Evolutionary conservation across 2,888 invertebrate species (phyloP).

Genomic region (Rutpela maculata): DNA sequence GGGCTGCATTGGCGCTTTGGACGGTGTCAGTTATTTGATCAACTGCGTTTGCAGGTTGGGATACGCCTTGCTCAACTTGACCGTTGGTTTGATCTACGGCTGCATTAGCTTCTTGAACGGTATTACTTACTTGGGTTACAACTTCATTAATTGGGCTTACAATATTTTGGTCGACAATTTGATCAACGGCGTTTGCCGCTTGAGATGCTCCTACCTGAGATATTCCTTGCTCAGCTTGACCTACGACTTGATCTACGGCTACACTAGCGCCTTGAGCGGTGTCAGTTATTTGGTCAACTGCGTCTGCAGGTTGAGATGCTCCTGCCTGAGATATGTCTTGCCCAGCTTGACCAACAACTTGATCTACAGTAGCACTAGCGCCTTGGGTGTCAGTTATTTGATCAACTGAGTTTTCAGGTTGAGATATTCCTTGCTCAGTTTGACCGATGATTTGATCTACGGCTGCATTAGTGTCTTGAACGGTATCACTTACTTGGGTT

Average conservation of each 20-base stretch:
- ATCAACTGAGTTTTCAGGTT: not conserved
- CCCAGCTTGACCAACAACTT: not conserved
- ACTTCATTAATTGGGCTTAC: not conserved
- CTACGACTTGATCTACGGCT: not conserved
- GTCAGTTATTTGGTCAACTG: not conserved
- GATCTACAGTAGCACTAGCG: not conserved
- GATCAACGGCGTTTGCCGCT: not conserved
- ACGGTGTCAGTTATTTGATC: not conserved
- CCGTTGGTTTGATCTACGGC: not conserved
- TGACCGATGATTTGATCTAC: not conserved
- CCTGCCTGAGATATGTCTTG: not conserved
- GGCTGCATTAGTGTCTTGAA: too few relatives aligned
- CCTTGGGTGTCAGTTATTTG: not conserved
- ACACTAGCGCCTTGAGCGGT: too few relatives aligned
- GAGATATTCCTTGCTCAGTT: too few relatives aligned
- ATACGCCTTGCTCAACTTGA: not conserved
- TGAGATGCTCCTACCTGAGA: not conserved
- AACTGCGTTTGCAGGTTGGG: not conserved
- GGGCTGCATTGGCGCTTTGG: too few relatives aligned
- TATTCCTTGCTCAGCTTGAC: not conserved
- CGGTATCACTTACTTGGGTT: too few relatives aligned
- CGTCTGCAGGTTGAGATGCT: not conserved
- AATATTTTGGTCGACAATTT: not conserved
- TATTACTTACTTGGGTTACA: not conserved
- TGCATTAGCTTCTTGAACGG: not conserved